Conservation (phyloP, 2,113 vertebrate species). For the Budorcas taxicolor region DNA sequence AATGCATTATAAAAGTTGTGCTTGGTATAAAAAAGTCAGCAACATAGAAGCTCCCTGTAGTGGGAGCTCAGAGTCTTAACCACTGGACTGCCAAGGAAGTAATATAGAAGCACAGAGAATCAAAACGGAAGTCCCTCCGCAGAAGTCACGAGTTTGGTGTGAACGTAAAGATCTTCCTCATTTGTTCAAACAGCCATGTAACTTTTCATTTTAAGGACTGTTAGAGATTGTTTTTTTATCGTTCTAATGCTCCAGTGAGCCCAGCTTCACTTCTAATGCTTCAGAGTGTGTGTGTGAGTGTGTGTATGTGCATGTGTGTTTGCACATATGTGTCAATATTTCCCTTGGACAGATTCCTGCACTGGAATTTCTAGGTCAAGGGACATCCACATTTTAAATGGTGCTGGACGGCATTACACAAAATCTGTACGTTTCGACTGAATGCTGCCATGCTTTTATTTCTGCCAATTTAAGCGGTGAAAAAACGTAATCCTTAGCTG, state of each 20-base stretch:
- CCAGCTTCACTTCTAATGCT: background rate
- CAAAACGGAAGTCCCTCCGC: background rate
- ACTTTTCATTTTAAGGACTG: background rate
- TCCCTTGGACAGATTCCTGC: background rate
- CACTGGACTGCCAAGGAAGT: background rate
- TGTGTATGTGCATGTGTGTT: background rate
- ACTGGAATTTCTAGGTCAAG: conserved; percentile 1
- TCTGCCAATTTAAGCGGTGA: background rate
- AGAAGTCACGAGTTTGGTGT: background rate
- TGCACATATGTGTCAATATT: background rate
- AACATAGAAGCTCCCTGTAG: background rate
- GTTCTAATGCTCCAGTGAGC: background rate
- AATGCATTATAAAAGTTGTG: background rate
- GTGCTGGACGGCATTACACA: background rate
- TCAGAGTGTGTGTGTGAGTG: background rate
- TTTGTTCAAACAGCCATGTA: background rate
- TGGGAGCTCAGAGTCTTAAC: background rate
- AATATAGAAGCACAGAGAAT: background rate
- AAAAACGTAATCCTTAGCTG: background rate
- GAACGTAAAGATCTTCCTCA: background rate
- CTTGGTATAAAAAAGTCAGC: background rate
- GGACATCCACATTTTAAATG: background rate
- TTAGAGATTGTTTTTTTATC: background rate
- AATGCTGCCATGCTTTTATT: background rate
- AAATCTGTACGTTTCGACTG: background rate